A percentile compares a stretch with the other conserved stretches of the same genome.
These are phyloP conservation scores for Excalfactoria chinensis DNA, from an alignment of 2,113 vertebrate species.

Conservation along the genomic window DNA sequence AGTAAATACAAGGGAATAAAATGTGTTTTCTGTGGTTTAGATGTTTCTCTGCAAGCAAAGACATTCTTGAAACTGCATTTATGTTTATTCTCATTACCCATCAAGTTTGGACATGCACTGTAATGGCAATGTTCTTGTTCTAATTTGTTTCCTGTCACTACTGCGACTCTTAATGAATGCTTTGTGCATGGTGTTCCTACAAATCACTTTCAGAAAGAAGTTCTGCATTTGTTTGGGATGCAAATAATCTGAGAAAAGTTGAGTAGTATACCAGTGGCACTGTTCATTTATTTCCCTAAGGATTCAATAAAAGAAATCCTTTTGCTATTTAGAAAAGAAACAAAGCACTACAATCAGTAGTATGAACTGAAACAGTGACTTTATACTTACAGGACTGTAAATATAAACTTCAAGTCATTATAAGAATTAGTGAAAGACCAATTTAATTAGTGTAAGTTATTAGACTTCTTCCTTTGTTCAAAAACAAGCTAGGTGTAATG, in stretches of 20 bases:
- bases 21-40: background rate
- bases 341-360: background rate
- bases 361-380: background rate
- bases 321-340: background rate
- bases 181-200: background rate
- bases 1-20: background rate
- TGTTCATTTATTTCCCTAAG: background rate
- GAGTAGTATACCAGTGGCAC: background rate
- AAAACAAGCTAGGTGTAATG: background rate
- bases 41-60: background rate
- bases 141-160: slow-evolving; percentile 5
- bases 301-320: background rate
- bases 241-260: slow-evolving; percentile 8
- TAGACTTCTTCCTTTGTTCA: background rate
- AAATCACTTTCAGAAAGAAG: slow-evolving; percentile 22
- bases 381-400: background rate
- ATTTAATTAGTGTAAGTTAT: background rate
- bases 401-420: background rate
- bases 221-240: background rate
- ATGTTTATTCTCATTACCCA: background rate
- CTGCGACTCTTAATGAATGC: background rate
- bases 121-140: background rate
- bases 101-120: background rate
- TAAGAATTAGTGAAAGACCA: background rate
- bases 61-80: background rate